A percentile compares a stretch with the other conserved stretches of the same genome.
These are phyloP conservation scores for Therioaphis trifolii DNA, from an alignment of 2,888 invertebrate genomes.

Conservation along the genomic window DNA sequence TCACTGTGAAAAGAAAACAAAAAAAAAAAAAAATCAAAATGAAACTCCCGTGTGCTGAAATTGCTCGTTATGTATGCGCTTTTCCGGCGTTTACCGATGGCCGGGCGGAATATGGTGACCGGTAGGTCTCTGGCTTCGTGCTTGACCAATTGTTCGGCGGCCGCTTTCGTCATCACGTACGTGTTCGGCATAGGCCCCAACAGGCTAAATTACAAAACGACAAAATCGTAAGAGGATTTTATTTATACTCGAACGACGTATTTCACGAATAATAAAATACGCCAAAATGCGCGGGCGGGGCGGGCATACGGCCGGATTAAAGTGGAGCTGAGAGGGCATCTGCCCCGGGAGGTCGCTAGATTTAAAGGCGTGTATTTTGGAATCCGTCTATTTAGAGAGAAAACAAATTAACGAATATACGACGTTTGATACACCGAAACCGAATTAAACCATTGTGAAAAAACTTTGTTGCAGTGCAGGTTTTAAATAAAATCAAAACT, in stretches of 20 bases:
- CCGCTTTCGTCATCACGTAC: conserved; percentile 90
- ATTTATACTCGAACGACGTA: neutral
- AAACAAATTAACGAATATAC: too few species aligned
- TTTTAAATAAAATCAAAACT: too few species aligned
- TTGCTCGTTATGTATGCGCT: neutral
- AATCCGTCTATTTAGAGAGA: too few species aligned
- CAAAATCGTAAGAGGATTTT: neutral
- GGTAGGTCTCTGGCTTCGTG: conserved; percentile 78
- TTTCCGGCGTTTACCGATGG: conserved; percentile 71
- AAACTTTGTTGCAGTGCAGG: too few species aligned
- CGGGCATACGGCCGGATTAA: too few species aligned
- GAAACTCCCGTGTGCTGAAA: neutral
- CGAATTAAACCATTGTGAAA: too few species aligned
- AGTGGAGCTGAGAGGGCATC: too few species aligned
- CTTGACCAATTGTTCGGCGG: conserved; percentile 83
- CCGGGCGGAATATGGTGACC: conserved; percentile 85
- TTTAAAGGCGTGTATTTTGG: too few species aligned
- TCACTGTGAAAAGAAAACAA: conserved; percentile 66
- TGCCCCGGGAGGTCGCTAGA: too few species aligned
- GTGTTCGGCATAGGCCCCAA: conserved; percentile 85
- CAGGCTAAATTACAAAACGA: conserved; percentile 60
- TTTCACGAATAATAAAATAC: too few species aligned
- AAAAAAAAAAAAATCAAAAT: neutral
- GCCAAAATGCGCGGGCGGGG: too few species aligned
- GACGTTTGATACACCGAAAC: too few species aligned